Evolutionary conservation across 1,140 invertebrate genomes (phyloP).

Genomic region (Cecropterus lyciades): DNA sequence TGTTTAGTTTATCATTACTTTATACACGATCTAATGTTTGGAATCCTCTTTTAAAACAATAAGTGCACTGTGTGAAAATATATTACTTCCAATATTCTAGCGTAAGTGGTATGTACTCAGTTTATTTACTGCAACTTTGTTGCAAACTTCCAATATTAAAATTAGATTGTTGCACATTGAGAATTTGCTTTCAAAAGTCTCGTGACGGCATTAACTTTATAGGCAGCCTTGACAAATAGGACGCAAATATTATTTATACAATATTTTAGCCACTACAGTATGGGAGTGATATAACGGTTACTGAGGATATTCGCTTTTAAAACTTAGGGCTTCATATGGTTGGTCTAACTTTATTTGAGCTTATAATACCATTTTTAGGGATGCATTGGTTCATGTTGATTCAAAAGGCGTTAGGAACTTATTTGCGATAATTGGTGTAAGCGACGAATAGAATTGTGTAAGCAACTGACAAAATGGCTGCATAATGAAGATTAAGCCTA

Average conservation of each 20-base stretch:
- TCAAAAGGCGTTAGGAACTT: conserved; percentile 16
- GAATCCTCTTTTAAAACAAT: conserved; percentile 6
- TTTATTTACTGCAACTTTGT: conserved; percentile 28
- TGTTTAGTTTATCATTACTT: neutral
- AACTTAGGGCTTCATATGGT: conserved; percentile 43
- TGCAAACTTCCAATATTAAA: neutral
- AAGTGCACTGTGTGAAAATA: conserved; percentile 26
- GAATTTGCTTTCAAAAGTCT: conserved; percentile 8
- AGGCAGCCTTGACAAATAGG: conserved; percentile 2
- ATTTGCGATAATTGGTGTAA: conserved; percentile 4
- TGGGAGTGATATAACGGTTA: conserved; percentile 45
- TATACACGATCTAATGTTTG: conserved; percentile 1
- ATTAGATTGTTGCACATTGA: conserved; percentile 2
- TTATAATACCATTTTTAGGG: conserved; percentile 25
- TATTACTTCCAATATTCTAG: neutral
- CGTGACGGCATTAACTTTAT: conserved; percentile 15
- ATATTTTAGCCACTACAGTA: conserved; percentile 8
- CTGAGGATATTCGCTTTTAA: conserved; percentile 56
- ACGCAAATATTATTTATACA: conserved; percentile 10
- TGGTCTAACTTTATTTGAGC: conserved; percentile 47
- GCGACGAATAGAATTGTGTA: conserved; percentile 11
- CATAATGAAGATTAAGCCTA: neutral
- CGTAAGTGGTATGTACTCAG: neutral
- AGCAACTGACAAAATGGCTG: conserved; percentile 13
- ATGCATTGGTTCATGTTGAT: conserved; percentile 15